phyloP scores from a whole-genome alignment of 1,140 invertebrate genomes.

The Lasioglossum baleicum region DNA sequence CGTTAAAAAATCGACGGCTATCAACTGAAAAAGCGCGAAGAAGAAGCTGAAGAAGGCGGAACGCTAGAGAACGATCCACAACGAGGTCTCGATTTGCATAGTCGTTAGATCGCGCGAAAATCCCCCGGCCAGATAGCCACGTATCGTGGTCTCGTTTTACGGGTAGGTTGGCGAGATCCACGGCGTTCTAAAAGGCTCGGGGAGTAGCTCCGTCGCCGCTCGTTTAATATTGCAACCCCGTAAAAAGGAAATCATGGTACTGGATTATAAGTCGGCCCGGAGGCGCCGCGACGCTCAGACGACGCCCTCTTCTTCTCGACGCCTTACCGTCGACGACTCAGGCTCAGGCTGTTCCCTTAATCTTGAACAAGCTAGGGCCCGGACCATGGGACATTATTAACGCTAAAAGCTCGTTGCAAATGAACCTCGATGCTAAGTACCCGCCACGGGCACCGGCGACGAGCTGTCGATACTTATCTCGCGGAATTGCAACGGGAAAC shows the following conservation, averaged over 20 bases:
- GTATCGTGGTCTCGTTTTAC: no score
- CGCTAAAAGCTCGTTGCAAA: conserved; percentile 33
- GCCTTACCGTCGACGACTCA: neutral
- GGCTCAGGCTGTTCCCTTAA: neutral
- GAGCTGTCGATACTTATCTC: conserved; percentile 6
- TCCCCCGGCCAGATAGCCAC: no score
- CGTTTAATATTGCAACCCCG: neutral
- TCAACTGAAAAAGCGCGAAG: no score
- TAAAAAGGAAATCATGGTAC: conserved; percentile 11
- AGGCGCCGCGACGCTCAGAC: neutral
- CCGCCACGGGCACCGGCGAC: neutral
- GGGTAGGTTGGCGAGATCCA: no score
- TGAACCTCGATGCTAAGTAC: conserved; percentile 9
- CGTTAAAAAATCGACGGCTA: no score
- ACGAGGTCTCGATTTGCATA: no score
- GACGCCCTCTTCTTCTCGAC: neutral
- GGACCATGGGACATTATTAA: conserved; percentile 14
- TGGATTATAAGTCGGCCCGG: neutral
- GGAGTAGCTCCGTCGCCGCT: neutral
- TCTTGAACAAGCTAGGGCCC: neutral
- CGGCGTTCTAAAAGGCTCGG: neutral
- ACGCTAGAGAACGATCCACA: no score
- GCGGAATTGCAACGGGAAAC: neutral
- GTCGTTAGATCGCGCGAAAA: no score
- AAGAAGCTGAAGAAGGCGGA: no score